Evolutionary conservation across 2,113 vertebrate species (phyloP).

Genomic region (Carettochelys insculpta): DNA sequence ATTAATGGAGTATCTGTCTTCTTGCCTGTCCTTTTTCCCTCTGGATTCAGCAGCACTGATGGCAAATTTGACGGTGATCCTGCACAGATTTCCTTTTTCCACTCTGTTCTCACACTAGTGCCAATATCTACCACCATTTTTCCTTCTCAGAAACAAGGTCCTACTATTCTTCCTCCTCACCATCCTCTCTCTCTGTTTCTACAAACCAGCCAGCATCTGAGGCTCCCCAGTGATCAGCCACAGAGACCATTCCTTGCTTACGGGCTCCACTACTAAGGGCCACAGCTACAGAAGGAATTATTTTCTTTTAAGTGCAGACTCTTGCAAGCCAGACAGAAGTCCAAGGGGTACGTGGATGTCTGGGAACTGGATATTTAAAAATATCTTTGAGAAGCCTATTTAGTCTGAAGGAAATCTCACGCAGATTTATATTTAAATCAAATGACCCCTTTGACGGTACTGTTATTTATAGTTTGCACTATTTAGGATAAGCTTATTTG

Average conservation of each 20-base stretch:
- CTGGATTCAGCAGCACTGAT: neutral
- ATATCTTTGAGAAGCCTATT: slow-evolving; percentile 54
- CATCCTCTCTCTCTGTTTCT: slow-evolving; percentile 8
- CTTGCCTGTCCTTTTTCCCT: neutral
- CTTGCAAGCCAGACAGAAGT: slow-evolving; percentile 56
- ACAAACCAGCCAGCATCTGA: neutral
- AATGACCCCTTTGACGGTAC: slow-evolving; percentile 39
- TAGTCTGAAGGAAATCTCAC: slow-evolving; percentile 61
- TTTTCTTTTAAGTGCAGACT: slow-evolving; percentile 63
- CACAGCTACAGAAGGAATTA: neutral
- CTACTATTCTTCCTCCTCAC: neutral
- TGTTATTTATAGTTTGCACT: slow-evolving; percentile 67
- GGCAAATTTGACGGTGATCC: neutral
- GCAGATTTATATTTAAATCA: slow-evolving; percentile 62
- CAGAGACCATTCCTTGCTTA: slow-evolving; percentile 5
- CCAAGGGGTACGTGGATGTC: slow-evolving; percentile 61
- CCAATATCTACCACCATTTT: neutral
- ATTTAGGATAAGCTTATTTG: slow-evolving; percentile 58
- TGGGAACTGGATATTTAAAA: slow-evolving; percentile 28
- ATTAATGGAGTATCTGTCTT: neutral
- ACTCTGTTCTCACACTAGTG: neutral
- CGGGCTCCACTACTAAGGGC: neutral
- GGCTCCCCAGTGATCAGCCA: neutral
- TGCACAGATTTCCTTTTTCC: neutral
- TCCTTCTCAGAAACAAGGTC: neutral